Evolutionary conservation across 2,797 vertebrate species (phyloP).

Genomic region (Phaenicophaeus curvirostris): DNA sequence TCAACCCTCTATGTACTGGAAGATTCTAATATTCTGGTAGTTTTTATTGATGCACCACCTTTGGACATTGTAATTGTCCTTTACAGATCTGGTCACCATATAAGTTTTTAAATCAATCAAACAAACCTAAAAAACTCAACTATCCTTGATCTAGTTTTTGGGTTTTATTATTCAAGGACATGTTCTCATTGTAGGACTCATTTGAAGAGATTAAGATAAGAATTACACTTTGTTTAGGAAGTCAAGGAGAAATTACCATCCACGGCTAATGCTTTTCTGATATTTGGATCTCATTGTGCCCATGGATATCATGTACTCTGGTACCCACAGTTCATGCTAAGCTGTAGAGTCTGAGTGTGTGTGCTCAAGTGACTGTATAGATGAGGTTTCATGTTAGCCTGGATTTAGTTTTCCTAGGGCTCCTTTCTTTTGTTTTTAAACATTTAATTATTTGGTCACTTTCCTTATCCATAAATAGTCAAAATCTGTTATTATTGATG

Average conservation of each 20-base stretch:
- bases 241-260: neutral
- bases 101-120: neutral
- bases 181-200: neutral
- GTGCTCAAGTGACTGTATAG: neutral
- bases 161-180: neutral
- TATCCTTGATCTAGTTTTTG: neutral
- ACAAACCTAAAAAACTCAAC: too few species aligned
- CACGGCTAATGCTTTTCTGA: neutral
- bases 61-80: neutral
- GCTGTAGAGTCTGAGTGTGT: neutral
- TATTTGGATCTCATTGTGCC: neutral
- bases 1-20: neutral
- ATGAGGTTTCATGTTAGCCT: neutral
- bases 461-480: neutral
- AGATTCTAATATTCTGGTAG: neutral
- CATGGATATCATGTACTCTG: rapidly evolving
- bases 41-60: neutral
- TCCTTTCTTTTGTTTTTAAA: neutral
- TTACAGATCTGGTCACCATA: neutral
- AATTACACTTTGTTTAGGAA: neutral
- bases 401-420: too few species aligned
- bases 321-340: neutral
- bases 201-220: neutral
- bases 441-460: neutral
- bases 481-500: neutral